A percentile compares a stretch with the other conserved stretches of the same genome.
Conservation (phyloP, 2,113 vertebrate species). For the Mungos mungo region DNA sequence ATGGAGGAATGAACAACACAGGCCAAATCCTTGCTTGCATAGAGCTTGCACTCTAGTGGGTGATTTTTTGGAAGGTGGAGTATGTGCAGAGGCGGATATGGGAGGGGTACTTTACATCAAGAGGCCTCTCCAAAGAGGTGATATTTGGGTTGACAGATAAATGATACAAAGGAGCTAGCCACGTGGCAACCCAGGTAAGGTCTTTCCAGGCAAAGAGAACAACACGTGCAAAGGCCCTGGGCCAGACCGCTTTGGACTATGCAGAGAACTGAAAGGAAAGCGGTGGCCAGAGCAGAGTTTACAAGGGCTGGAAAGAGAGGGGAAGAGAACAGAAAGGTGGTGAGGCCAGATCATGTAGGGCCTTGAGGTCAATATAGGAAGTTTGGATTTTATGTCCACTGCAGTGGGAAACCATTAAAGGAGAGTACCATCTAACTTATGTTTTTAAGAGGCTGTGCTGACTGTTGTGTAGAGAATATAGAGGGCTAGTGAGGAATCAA, state of each 20-base stretch:
- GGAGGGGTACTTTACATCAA: not conserved
- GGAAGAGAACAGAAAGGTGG: not conserved
- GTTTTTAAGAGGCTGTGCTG: not conserved
- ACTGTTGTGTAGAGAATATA: not conserved
- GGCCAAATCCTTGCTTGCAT: not conserved
- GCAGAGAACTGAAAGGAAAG: constrained; percentile 12
- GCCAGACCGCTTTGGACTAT: not conserved
- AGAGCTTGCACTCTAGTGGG: not conserved
- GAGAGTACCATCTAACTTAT: not conserved
- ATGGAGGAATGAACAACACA: not conserved
- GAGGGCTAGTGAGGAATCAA: not conserved
- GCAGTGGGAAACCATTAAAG: not conserved
- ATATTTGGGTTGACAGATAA: not conserved
- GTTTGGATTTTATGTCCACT: not conserved
- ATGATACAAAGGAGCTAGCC: not conserved
- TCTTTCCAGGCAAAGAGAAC: not conserved
- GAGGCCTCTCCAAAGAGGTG: not conserved
- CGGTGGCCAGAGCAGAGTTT: not conserved
- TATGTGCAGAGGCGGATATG: not conserved
- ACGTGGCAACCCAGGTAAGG: not conserved
- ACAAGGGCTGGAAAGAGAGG: not conserved
- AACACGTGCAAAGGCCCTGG: not conserved
- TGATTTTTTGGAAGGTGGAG: not conserved
- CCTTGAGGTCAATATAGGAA: not conserved
- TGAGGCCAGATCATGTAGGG: not conserved